Evolutionary conservation across 2,113 vertebrate species (phyloP).

Genomic region (Toxotes chatareus): DNA sequence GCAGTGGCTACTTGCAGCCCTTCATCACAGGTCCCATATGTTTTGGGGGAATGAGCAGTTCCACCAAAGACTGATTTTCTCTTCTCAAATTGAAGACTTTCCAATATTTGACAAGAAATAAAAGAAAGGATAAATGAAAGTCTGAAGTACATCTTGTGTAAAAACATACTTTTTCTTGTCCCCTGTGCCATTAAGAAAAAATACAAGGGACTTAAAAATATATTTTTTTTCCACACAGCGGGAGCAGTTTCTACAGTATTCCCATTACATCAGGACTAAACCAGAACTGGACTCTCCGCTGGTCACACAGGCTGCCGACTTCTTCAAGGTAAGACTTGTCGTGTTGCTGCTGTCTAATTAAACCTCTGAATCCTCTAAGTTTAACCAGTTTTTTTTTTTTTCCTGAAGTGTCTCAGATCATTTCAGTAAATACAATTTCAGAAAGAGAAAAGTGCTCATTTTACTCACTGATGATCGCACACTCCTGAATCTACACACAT

Average conservation of each 20-base stretch:
- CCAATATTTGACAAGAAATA: neutral
- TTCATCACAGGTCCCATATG: no score
- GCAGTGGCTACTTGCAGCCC: no score
- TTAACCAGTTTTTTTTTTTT: neutral
- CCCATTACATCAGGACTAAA: conserved; percentile 88
- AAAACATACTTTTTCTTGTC: no score
- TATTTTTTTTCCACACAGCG: conserved; percentile 76
- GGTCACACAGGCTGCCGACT: conserved; percentile 82
- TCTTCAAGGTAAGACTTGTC: conserved; percentile 85
- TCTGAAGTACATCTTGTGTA: no score
- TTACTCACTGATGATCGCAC: neutral
- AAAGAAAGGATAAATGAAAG: neutral
- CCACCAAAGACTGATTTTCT: neutral
- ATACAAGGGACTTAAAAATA: no score
- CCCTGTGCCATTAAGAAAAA: no score
- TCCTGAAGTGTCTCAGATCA: neutral
- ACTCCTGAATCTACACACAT: neutral
- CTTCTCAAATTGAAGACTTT: neutral
- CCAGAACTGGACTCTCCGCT: conserved; percentile 86
- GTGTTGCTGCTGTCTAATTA: no score
- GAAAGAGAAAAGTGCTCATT: neutral
- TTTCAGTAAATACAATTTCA: neutral
- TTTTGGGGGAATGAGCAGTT: no score
- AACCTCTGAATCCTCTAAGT: neutral
- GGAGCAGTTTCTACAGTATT: conserved; percentile 90